Evolutionary conservation across 2,797 vertebrate species (phyloP).

Genomic region (Myotis pilosus): DNA sequence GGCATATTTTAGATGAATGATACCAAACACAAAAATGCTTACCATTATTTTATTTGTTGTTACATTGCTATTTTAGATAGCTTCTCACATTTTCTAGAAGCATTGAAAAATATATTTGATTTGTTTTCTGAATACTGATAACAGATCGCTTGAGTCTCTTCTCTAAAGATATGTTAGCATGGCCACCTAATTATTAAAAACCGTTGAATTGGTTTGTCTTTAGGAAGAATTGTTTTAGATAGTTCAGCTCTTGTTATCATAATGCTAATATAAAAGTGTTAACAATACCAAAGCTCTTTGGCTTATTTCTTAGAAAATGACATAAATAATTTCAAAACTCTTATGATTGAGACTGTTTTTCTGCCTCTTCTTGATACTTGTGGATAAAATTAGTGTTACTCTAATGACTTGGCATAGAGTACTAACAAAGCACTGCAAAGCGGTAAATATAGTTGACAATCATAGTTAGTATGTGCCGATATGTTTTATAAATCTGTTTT

Average conservation of each 20-base stretch:
- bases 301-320: constrained; percentile 65
- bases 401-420: constrained; percentile 70
- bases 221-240: constrained; percentile 70
- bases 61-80: constrained; percentile 16
- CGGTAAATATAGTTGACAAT: constrained; percentile 58
- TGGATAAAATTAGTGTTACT: constrained; percentile 74
- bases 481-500: constrained; percentile 55
- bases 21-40: background rate
- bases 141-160: constrained; percentile 64
- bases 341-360: constrained; percentile 51
- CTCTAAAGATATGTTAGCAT: constrained; percentile 67
- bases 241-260: constrained; percentile 67
- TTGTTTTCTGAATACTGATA: constrained; percentile 63
- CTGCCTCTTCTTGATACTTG: constrained; percentile 13
- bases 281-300: constrained; percentile 59
- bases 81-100: constrained; percentile 3
- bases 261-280: constrained; percentile 67
- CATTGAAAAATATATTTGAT: constrained; percentile 53
- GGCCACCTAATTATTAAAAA: constrained; percentile 71
- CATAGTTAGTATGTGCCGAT: constrained; percentile 20
- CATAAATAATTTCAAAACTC: constrained; percentile 68
- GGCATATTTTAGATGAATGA: constrained; percentile 48
- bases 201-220: constrained; percentile 64
- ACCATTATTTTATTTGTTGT: constrained; percentile 24
- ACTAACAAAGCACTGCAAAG: constrained; percentile 49